These are phyloP conservation scores for Eudyptes chrysolophus DNA, from an alignment of 2,113 vertebrate species.

Conservation along the genomic window DNA sequence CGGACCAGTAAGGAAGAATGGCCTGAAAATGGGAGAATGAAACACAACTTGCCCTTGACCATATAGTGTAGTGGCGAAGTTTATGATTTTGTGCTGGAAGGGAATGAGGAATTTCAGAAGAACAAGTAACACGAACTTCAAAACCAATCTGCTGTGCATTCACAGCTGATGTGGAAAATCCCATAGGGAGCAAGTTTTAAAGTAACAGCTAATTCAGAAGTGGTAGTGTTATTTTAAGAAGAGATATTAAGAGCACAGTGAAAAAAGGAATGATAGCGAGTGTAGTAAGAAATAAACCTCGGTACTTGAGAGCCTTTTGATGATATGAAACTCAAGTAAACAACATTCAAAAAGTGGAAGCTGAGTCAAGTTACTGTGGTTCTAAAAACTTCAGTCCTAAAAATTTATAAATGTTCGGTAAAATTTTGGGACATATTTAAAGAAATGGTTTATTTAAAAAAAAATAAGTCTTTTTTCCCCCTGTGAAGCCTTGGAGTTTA, in stretches of 20 bases:
- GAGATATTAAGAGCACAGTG: neutral
- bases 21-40: neutral
- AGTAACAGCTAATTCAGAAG: neutral
- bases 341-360: neutral
- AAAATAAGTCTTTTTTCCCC: neutral
- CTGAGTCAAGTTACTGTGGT: neutral
- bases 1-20: neutral
- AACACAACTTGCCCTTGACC: neutral
- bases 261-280: neutral
- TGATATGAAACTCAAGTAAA: neutral
- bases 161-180: neutral
- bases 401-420: neutral
- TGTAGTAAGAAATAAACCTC: neutral
- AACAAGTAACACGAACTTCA: neutral
- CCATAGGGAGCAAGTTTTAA: neutral
- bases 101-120: neutral
- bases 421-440: neutral
- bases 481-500: neutral
- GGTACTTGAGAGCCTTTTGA: neutral
- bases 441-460: neutral
- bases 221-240: neutral
- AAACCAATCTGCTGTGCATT: neutral
- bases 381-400: neutral
- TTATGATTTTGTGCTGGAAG: neutral
- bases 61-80: neutral